A percentile compares a stretch with the other conserved stretches of the same genome.
phyloP scores from a whole-genome alignment of 2,113 vertebrate species.

The Cinclus mexicanus region DNA sequence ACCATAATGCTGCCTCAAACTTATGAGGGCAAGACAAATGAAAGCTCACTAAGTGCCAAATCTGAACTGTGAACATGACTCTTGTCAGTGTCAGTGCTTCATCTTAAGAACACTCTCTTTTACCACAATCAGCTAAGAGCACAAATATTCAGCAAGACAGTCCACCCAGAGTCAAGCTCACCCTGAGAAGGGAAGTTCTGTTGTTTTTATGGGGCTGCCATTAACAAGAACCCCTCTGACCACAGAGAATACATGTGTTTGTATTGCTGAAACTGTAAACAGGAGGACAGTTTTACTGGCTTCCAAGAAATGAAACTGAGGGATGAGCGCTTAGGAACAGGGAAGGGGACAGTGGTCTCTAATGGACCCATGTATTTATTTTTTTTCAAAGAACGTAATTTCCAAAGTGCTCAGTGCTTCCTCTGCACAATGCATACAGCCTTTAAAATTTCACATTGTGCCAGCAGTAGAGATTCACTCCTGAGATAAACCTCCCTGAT shows the following conservation, averaged over 20 bases:
- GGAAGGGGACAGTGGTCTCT: background rate
- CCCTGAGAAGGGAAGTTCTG: background rate
- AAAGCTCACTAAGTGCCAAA: slow-evolving; percentile 91
- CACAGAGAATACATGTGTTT: background rate
- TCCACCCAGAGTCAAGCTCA: background rate
- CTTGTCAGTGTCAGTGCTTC: background rate
- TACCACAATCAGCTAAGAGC: background rate
- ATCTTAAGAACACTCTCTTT: rapidly evolving
- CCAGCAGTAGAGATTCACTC: background rate
- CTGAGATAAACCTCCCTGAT: background rate
- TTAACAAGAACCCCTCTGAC: background rate
- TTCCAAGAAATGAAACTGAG: background rate
- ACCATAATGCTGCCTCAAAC: slow-evolving; percentile 74
- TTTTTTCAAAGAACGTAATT: background rate
- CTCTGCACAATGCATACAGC: background rate
- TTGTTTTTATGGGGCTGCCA: background rate
- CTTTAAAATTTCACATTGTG: background rate
- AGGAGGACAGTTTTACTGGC: background rate
- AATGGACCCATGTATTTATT: background rate
- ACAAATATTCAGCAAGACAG: background rate
- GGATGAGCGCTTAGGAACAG: background rate
- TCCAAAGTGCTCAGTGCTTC: background rate
- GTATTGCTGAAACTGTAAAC: background rate
- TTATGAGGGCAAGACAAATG: slow-evolving; percentile 87
- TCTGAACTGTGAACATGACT: slow-evolving; percentile 84